A percentile compares a stretch with the other conserved stretches of the same genome.
Evolutionary conservation across 2,113 vertebrate species (phyloP).

Genomic region (Tursiops truncatus): DNA sequence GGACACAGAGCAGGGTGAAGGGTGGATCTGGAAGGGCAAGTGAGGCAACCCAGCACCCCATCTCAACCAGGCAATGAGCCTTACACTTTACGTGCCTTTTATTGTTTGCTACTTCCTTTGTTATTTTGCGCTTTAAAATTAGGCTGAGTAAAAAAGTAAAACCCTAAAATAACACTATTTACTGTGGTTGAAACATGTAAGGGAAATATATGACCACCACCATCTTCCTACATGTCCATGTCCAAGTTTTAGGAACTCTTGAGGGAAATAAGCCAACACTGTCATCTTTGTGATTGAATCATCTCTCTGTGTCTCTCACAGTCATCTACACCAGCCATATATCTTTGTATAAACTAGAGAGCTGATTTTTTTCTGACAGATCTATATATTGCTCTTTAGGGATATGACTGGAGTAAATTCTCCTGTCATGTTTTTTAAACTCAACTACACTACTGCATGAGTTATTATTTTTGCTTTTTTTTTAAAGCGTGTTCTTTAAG

Average conservation of each 20-base stretch:
- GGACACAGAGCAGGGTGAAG: not conserved
- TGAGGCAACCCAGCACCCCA: not conserved
- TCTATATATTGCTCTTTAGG: not conserved
- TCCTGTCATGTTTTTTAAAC: conserved; percentile 8
- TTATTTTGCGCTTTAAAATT: conserved; percentile 19
- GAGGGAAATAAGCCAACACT: not conserved
- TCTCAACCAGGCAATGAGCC: not conserved
- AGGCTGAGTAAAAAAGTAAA: not conserved
- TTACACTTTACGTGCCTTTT: not conserved
- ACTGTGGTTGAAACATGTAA: too few relatives aligned
- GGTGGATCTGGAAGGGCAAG: not conserved
- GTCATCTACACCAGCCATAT: not conserved
- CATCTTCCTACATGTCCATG: not conserved
- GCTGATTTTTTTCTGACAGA: not conserved
- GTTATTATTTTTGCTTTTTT: not conserved
- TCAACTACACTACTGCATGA: not conserved
- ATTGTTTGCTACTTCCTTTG: not conserved
- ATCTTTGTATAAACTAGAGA: not conserved
- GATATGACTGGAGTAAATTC: not conserved
- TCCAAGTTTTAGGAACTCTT: not conserved
- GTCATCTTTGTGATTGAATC: not conserved
- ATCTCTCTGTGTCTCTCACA: not conserved
- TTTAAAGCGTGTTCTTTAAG: not conserved
- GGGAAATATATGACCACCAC: not conserved
- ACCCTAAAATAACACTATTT: not conserved